Evolutionary conservation across 2,797 vertebrate genomes (phyloP), one percentile per base, ranked within the genome.

Genomic region (Gallinago stenura): DNA sequence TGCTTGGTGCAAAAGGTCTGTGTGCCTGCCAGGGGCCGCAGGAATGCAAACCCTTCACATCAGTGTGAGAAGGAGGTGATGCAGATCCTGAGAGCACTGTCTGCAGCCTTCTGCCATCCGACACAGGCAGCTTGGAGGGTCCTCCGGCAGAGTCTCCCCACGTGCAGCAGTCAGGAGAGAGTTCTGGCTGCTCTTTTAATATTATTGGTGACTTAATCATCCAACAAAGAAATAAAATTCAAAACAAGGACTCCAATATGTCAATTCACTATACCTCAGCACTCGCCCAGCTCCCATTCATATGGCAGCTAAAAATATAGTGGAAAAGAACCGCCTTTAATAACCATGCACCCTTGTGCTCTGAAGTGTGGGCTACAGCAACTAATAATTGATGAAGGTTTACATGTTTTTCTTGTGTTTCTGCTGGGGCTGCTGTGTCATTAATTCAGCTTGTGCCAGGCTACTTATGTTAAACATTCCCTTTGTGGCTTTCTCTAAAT

Each of bases 371-470:
- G 73, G 78, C 88, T 72, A 50, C 56, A 92, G 91, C 89, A 80
- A 62, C 93, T 97, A 97, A 92, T 96, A 98, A 97, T 89, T 95
- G 91, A 90, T 87, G 86, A 94, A 89, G 43, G 95, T 92, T 97
- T 97, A 96, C 96, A 95, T 96, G 95, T 97, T 97, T 97, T 95
- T 93, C 94, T 97, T 83, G 16, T 95, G 97, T 97, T 97, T 96
- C 85, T 95, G 94, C 91, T 96, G 61, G 87, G 90, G 85, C 75
- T 96, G 95, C 92, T 94, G 75, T 95, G 95, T 94, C 96, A 97
- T 98, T 98, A 97, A 97, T 87, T 96, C 94, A 97, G 95, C 68
- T 82, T 96, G 95, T 95, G 97, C 96, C 95, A 94, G 90, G 85
- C 85, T 95, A 94, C 95, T 97, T 91, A 93, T 91, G 94, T 96